Percentiles rank a stretch among this genome's conserved stretches.
phyloP scores from a whole-genome alignment of 1,140 invertebrate species.

The Aphaenogaster ashmeadi region DNA sequence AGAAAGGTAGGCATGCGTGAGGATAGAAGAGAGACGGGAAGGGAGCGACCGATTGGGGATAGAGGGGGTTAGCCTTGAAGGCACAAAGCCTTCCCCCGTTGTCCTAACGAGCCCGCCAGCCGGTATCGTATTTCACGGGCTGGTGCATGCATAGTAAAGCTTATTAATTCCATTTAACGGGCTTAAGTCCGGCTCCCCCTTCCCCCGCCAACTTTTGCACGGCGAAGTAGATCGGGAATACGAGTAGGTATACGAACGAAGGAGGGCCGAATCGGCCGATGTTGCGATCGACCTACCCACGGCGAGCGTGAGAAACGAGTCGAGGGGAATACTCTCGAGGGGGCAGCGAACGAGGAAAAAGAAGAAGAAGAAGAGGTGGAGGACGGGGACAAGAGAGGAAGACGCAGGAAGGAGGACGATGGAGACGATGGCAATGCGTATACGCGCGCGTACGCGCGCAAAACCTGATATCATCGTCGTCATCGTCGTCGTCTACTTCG shows the following conservation, averaged over 20 bases:
- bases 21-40: neutral
- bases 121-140: conserved; percentile 85
- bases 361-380: neutral
- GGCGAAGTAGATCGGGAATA: conserved; percentile 80
- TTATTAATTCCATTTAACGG: conserved; percentile 86
- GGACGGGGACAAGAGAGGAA: neutral
- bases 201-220: conserved; percentile 19
- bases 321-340: conserved; percentile 62
- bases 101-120: conserved; percentile 80
- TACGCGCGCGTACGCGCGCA: conserved; percentile 53
- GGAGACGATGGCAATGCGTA: conserved; percentile 41
- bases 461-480: conserved; percentile 72
- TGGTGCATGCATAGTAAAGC: conserved; percentile 85
- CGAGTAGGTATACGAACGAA: conserved; percentile 76
- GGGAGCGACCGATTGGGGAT: conserved; percentile 42
- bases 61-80: conserved; percentile 77
- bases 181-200: conserved; percentile 80
- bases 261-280: conserved; percentile 72
- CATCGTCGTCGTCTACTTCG: conserved; percentile 55
- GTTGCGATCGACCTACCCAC: conserved; percentile 73
- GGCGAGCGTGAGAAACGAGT: conserved; percentile 77
- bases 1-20: conserved; percentile 31
- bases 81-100: conserved; percentile 82
- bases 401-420: neutral
- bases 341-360: conserved; percentile 59